phyloP scores from a whole-genome alignment of 2,797 vertebrate genomes.

The Microcaecilia unicolor region DNA sequence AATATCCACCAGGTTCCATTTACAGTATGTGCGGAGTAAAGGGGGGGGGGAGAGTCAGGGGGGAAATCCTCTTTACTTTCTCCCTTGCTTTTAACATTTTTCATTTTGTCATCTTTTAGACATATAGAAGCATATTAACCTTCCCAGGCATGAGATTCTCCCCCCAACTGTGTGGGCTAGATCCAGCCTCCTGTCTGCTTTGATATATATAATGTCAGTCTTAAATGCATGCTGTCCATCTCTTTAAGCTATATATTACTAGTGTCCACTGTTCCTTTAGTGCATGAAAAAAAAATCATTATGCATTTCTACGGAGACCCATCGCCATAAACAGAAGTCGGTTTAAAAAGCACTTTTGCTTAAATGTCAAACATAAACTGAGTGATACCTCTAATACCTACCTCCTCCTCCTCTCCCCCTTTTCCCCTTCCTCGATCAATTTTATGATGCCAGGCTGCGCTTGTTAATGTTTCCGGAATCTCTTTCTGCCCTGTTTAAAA shows the following conservation, averaged over 20 bases:
- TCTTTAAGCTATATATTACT: conserved; percentile 35
- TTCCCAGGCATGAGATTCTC: background rate
- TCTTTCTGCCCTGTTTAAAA: conserved; percentile 93
- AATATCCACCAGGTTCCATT: too few relatives aligned
- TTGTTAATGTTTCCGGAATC: conserved; percentile 92
- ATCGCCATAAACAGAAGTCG: conserved; percentile 44
- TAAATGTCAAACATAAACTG: conserved; percentile 21
- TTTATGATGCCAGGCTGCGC: conserved; percentile 91
- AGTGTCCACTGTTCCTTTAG: conserved; percentile 66
- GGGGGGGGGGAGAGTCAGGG: background rate
- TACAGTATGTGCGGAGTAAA: conserved; percentile 1
- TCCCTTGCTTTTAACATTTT: too few relatives aligned
- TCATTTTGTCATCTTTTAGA: conserved; percentile 4
- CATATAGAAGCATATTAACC: background rate
- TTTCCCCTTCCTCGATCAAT: conserved; percentile 81
- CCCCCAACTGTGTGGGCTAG: too few relatives aligned
- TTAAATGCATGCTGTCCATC: conserved; percentile 35
- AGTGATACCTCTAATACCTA: conserved; percentile 15
- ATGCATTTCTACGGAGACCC: conserved; percentile 72
- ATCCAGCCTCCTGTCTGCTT: conserved; percentile 13
- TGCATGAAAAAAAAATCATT: conserved; percentile 90
- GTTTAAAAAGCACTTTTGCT: conserved; percentile 34
- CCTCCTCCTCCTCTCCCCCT: background rate
- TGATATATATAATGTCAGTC: conserved; percentile 35
- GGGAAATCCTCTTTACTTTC: background rate